Conservation (phyloP, 2,888 invertebrate species). For the Eucera pruinosa region DNA sequence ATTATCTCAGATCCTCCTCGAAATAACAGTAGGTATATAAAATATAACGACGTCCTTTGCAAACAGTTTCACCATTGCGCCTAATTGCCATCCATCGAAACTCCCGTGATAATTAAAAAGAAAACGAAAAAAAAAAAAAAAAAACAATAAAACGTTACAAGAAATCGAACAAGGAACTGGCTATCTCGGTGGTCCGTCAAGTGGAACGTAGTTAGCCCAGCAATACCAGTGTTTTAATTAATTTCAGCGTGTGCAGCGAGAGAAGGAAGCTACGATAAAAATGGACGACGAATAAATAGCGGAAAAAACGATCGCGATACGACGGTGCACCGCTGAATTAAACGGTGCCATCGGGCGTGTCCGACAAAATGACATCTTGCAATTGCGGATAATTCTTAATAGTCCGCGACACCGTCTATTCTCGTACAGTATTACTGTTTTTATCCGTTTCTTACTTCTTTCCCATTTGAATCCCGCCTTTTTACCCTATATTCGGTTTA, state of each 20-base stretch:
- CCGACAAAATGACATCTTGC: constrained; percentile 23
- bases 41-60: not conserved
- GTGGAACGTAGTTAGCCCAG: constrained; percentile 38
- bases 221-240: constrained; percentile 64
- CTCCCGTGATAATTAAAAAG: constrained; percentile 15
- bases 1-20: no score
- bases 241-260: constrained; percentile 57
- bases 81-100: constrained; percentile 16
- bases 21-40: not conserved
- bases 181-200: constrained; percentile 27
- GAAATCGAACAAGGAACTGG: constrained; percentile 12
- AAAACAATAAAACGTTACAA: not conserved
- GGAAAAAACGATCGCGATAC: constrained; percentile 23
- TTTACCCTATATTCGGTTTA: not conserved
- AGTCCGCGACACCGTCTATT: not conserved
- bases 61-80: not conserved
- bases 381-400: constrained; percentile 30
- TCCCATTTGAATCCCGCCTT: not conserved
- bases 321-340: constrained; percentile 19
- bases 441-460: not conserved
- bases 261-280: constrained; percentile 52
- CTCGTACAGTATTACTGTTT: not conserved
- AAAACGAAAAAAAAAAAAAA: not conserved
- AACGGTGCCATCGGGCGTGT: constrained; percentile 45
- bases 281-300: constrained; percentile 48